These are phyloP conservation scores for Mythimna impura DNA, from an alignment of 2,888 invertebrate species.

Conservation along the genomic window DNA sequence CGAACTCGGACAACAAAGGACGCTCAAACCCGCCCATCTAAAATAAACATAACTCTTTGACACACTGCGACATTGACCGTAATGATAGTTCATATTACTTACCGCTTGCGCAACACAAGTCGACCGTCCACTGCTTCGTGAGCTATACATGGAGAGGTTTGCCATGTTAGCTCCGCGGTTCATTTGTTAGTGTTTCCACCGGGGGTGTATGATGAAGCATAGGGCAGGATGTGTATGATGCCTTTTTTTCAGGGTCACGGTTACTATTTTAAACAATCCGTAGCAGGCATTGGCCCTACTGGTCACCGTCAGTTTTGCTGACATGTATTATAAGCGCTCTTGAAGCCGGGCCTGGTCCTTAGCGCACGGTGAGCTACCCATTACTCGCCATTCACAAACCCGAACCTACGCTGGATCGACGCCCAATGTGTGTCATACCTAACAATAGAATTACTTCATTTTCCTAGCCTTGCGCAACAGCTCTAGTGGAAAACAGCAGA, in stretches of 20 bases:
- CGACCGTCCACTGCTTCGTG: not conserved
- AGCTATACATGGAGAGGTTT: not conserved
- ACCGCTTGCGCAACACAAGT: slow-evolving; percentile 74
- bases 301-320: too few relatives aligned
- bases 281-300: too few relatives aligned
- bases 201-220: not conserved
- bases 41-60: slow-evolving; percentile 47
- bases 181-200: not conserved
- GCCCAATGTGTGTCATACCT: not conserved
- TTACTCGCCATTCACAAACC: too few relatives aligned
- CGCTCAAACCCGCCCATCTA: slow-evolving; percentile 36
- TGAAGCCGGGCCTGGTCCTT: too few relatives aligned
- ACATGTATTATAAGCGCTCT: too few relatives aligned
- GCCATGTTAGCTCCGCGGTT: not conserved
- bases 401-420: too few relatives aligned
- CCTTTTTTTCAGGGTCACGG: not conserved
- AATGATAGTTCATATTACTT: slow-evolving; percentile 81
- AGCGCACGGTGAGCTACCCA: too few relatives aligned
- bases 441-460: not conserved
- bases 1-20: slow-evolving; percentile 36
- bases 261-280: too few relatives aligned
- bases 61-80: slow-evolving; percentile 82
- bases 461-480: not conserved
- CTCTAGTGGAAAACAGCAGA: not conserved
- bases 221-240: not conserved